A percentile compares a stretch with the other conserved stretches of the same genome.
Conservation (phyloP, 1,140 invertebrate species). For the Yoshiicerus persimilis region DNA sequence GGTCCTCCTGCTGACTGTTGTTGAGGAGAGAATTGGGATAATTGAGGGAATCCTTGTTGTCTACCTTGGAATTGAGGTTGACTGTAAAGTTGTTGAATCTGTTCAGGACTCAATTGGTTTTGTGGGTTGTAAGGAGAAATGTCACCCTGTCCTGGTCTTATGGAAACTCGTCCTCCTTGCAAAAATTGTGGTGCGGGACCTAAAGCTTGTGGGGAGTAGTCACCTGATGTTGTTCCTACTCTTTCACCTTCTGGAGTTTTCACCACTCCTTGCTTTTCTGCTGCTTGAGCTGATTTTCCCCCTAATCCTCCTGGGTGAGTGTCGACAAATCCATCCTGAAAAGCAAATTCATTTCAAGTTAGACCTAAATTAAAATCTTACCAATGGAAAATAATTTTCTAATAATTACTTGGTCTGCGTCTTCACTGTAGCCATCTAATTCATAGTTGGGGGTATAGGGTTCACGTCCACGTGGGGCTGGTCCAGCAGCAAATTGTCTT, state of each 20-base stretch:
- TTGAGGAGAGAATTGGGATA: not conserved
- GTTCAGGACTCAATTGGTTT: conserved; percentile 5
- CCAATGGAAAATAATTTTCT: not conserved
- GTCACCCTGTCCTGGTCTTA: not conserved
- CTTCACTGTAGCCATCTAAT: conserved; percentile 49
- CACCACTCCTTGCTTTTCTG: conserved; percentile 18
- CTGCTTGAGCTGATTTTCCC: conserved; percentile 17
- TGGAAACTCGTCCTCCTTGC: not conserved
- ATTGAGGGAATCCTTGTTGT: not conserved
- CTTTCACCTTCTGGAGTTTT: conserved; percentile 24
- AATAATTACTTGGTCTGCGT: conserved; percentile 43
- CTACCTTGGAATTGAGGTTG: conserved; percentile 5
- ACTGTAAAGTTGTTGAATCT: conserved; percentile 18
- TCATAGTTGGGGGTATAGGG: conserved; percentile 42
- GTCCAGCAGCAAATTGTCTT: not conserved
- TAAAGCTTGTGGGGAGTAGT: conserved; percentile 21
- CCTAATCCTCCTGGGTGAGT: conserved; percentile 18
- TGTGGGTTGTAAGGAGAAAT: not conserved
- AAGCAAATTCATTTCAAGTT: not conserved
- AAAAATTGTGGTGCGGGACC: conserved; percentile 24
- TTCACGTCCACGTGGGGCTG: not conserved
- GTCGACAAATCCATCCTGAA: conserved; percentile 44
- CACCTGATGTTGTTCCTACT: not conserved
- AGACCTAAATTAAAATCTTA: not conserved
- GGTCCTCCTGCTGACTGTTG: not conserved